Evolutionary conservation across 2,888 invertebrate species (phyloP).

Genomic region (Patella pellucida): DNA sequence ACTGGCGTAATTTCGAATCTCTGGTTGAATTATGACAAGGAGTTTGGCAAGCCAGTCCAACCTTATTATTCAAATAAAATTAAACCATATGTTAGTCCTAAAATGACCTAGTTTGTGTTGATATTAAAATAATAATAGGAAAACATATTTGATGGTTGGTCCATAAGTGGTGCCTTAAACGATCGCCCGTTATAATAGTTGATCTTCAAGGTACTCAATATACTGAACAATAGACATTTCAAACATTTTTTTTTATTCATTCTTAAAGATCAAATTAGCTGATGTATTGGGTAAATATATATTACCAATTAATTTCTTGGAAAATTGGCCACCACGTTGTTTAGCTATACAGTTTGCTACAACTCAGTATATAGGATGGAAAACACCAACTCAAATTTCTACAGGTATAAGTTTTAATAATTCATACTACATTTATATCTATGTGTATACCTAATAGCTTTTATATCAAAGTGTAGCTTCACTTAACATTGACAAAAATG

Average conservation of each 20-base stretch:
- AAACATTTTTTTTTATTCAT: neutral
- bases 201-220: too few relatives aligned
- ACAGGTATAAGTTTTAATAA: constrained; percentile 26
- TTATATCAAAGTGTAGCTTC: neutral
- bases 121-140: too few relatives aligned
- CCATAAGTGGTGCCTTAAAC: too few relatives aligned
- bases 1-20: too few relatives aligned
- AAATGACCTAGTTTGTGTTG: too few relatives aligned
- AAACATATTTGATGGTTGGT: too few relatives aligned
- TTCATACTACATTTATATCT: neutral
- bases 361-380: constrained; percentile 70
- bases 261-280: constrained; percentile 68
- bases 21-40: too few relatives aligned
- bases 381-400: constrained; percentile 33
- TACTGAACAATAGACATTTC: too few relatives aligned
- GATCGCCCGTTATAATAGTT: too few relatives aligned
- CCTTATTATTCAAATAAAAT: too few relatives aligned
- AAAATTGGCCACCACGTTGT: constrained; percentile 70
- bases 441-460: neutral
- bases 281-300: constrained; percentile 70
- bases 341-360: constrained; percentile 72
- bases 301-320: constrained; percentile 68
- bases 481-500: neutral
- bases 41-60: too few relatives aligned
- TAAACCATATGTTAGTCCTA: too few relatives aligned